These are phyloP conservation scores for Fregata magnificens DNA, from an alignment of 2,113 vertebrate genomes.

Conservation along the genomic window DNA sequence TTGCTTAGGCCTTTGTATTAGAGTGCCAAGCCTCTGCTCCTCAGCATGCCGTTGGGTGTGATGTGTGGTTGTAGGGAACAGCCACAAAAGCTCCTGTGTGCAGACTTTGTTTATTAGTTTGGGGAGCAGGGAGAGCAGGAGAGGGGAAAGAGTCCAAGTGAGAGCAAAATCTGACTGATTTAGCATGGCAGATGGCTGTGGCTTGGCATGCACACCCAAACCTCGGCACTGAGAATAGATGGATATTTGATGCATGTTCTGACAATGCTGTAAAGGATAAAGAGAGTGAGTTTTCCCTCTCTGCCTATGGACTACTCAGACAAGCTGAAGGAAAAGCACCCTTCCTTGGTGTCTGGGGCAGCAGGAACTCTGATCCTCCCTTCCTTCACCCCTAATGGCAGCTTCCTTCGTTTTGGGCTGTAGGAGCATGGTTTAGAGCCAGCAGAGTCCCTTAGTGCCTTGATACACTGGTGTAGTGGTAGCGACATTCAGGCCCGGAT, in stretches of 20 bases:
- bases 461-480: not conserved
- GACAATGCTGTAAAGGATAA: not conserved
- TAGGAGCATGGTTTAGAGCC: not conserved
- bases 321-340: not conserved
- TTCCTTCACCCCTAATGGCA: not conserved
- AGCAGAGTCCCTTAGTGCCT: not conserved
- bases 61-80: not conserved
- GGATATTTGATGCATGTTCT: not conserved
- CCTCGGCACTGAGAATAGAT: not conserved
- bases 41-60: not conserved
- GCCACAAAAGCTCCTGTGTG: not conserved
- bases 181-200: constrained; percentile 33
- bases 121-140: not conserved
- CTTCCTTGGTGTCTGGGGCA: not conserved
- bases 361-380: not conserved
- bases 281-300: not conserved
- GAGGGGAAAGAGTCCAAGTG: not conserved
- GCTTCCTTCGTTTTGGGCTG: not conserved
- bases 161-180: not conserved
- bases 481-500: accelerated
- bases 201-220: not conserved
- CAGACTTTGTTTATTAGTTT: not conserved
- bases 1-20: not conserved
- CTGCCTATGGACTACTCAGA: not conserved
- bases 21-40: not conserved